These are phyloP conservation scores for Metopia argyrocephala DNA, from an alignment of 2,888 invertebrate species.

Conservation along the genomic window DNA sequence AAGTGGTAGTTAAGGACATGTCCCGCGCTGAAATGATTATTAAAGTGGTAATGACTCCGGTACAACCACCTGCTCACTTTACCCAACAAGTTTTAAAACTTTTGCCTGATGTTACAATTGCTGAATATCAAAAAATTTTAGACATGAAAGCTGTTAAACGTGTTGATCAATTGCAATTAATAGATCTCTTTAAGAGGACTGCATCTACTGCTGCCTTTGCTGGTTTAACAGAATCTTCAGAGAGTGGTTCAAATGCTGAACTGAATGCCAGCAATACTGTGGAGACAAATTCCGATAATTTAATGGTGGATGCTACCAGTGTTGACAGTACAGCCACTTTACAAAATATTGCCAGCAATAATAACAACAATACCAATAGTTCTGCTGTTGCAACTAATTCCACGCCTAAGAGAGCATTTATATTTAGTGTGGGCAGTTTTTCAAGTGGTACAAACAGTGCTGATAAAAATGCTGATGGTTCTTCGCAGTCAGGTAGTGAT, in stretches of 20 bases:
- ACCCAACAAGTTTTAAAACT: conserved; percentile 94
- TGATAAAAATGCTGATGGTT: conserved; percentile 71
- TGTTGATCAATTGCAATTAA: conserved; percentile 80
- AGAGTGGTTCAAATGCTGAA: conserved; percentile 26
- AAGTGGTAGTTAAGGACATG: conserved; percentile 89
- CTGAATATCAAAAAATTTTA: conserved; percentile 95
- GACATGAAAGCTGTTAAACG: conserved; percentile 93
- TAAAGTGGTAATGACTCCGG: conserved; percentile 98
- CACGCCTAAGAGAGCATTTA: conserved; percentile 75
- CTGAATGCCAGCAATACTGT: conserved; percentile 7
- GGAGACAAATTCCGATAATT: conserved; percentile 43
- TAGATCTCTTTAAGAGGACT: conserved; percentile 81
- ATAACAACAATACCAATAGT: conserved; percentile 21
- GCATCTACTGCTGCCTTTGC: conserved; percentile 72
- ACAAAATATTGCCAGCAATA: conserved; percentile 6
- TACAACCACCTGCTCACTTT: conserved; percentile 87
- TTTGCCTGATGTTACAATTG: conserved; percentile 91
- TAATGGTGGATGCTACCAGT: conserved; percentile 51
- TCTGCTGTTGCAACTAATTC: conserved; percentile 66
- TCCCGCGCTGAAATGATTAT: conserved; percentile 98
- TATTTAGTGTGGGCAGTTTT: conserved; percentile 75
- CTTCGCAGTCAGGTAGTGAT: conserved; percentile 72
- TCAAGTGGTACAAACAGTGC: conserved; percentile 69
- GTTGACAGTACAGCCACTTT: conserved; percentile 25
- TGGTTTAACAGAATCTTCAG: conserved; percentile 36